These are phyloP conservation scores for Timema podura DNA, from an alignment of 2,888 invertebrate genomes.

Conservation along the genomic window DNA sequence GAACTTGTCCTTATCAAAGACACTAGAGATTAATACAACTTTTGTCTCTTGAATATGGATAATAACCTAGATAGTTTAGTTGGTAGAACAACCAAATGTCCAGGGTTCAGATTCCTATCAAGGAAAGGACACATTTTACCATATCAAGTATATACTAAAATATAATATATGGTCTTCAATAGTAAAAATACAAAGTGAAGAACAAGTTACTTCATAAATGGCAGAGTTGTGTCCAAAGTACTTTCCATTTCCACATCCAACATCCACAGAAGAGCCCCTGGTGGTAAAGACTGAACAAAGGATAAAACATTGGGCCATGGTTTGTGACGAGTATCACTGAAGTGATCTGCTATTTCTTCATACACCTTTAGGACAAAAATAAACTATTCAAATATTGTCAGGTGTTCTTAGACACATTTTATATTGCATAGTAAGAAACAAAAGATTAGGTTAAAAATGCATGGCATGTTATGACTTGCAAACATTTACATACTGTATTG, in stretches of 20 bases:
- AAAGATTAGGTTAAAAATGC: too few relatives aligned
- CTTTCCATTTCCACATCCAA: conserved; percentile 99
- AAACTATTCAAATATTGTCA: too few relatives aligned
- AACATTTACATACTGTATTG: too few relatives aligned
- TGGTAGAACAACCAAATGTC: too few relatives aligned
- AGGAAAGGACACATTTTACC: conserved; percentile 26
- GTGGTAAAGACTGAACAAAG: conserved; percentile 65
- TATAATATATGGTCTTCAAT: neutral
- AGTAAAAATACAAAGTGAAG: neutral
- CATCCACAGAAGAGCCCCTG: conserved; percentile 77
- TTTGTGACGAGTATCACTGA: conserved; percentile 89
- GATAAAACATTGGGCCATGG: conserved; percentile 88
- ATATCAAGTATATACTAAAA: neutral
- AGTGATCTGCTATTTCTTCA: conserved; percentile 90
- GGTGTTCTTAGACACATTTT: too few relatives aligned
- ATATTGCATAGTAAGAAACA: too few relatives aligned
- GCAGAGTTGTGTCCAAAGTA: conserved; percentile 66
- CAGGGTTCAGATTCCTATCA: conserved; percentile 7
- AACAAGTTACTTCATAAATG: conserved; percentile 55
- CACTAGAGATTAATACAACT: too few relatives aligned
- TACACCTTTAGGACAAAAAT: conserved; percentile 68
- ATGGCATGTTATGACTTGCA: too few relatives aligned
- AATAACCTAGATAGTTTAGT: too few relatives aligned
- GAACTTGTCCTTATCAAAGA: too few relatives aligned
- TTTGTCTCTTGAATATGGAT: too few relatives aligned